These are phyloP conservation scores for Petromus typicus DNA, from an alignment of 2,113 vertebrate genomes.

Conservation along the genomic window DNA sequence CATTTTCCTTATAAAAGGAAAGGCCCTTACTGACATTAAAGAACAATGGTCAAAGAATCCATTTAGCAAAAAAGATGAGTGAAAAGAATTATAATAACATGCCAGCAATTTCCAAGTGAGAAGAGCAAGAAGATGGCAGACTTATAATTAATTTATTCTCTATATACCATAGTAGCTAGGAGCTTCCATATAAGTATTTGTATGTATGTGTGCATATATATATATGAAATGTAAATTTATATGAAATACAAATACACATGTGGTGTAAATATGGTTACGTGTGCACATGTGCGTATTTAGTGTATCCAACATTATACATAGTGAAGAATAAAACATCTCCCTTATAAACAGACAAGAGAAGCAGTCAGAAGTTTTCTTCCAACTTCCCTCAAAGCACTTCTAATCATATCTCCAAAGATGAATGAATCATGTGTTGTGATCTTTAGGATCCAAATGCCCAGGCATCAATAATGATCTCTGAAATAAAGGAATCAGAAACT, in stretches of 20 bases:
- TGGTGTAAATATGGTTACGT: constrained; percentile 36
- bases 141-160: constrained; percentile 67
- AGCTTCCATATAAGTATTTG: constrained; percentile 75
- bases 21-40: constrained; percentile 14
- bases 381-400: background rate
- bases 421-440: constrained; percentile 2
- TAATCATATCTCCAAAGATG: background rate
- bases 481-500: background rate
- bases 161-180: constrained; percentile 69
- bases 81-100: constrained; percentile 2
- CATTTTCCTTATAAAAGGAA: background rate
- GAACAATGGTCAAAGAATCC: constrained; percentile 49
- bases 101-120: constrained; percentile 42
- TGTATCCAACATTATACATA: constrained; percentile 22
- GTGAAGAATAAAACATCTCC: constrained; percentile 44
- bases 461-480: constrained; percentile 31
- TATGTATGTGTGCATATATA: constrained; percentile 58
- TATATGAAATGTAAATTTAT: no score
- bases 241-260: constrained; percentile 72
- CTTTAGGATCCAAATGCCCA: constrained; percentile 34
- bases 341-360: constrained; percentile 57
- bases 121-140: constrained; percentile 70
- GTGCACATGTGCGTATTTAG: background rate
- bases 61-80: constrained; percentile 60
- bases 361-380: background rate